These are phyloP conservation scores for Dasysyrphus albostriatus DNA, from an alignment of 2,888 invertebrate genomes.

Conservation along the genomic window DNA sequence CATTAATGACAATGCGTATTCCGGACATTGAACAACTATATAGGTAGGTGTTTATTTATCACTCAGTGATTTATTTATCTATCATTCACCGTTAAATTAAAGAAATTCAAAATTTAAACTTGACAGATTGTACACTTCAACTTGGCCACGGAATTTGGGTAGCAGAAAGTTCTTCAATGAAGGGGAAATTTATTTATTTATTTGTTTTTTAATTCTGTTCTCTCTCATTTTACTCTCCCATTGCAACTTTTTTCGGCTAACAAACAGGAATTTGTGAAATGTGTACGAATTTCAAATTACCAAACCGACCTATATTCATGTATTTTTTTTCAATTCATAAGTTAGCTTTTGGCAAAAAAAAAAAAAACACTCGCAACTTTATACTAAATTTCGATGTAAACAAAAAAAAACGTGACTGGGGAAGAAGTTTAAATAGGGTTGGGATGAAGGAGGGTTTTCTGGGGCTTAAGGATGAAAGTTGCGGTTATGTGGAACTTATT, in stretches of 20 bases:
- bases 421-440: not conserved
- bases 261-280: not conserved
- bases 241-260: not conserved
- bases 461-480: not conserved
- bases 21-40: not conserved
- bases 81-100: not conserved
- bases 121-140: conserved; percentile 4
- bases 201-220: not conserved
- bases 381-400: conserved; percentile 4
- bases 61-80: not conserved
- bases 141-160: not conserved
- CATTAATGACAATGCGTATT: not conserved
- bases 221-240: not conserved
- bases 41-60: not conserved
- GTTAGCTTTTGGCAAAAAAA: not conserved
- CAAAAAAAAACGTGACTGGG: conserved; percentile 1
- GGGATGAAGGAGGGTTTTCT: not conserved
- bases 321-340: not conserved
- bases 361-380: not conserved
- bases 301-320: not conserved
- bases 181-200: not conserved
- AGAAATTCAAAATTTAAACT: not conserved
- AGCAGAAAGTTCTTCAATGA: not conserved
- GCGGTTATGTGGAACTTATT: not conserved
- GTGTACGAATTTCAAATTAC: not conserved